Evolutionary conservation across 2,797 vertebrate genomes (phyloP), one percentile per base, ranked within the genome.

Genomic region (Philypnodon macrostomus): DNA sequence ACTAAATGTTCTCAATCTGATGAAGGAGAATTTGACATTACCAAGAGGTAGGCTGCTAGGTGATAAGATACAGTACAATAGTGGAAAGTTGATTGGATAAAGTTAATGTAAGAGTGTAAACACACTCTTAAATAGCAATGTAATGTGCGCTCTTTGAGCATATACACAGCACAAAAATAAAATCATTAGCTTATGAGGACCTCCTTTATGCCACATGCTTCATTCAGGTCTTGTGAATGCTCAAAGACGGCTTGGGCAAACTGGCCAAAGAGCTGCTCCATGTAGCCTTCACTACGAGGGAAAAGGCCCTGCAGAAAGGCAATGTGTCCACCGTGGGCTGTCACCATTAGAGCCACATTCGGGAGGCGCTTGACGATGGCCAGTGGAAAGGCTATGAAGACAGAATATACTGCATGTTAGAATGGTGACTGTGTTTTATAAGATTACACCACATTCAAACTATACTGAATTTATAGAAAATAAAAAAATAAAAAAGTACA

Each of bases 241-340:
- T 91, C 87, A 12, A 94, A 90, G 33, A 74, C 74, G 0, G 92
- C 92, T 1, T 50, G 70, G 52, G 85, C 51, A 1, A 91, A 93
- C 75, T 93, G 90, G 4, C 83, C 70, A 0, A 93, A 85, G 37
- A 94, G 70, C 1, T 88, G 87, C 44, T 89, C 90, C 90, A 90
- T 91, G 73, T 89, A 93, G 47, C 39, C 78, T 52, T 87, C 83
- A 0, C 86, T 79, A 0, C 64, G 73, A 0, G 93, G 93, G 24
- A 91, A 84, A 52, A 92, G 42, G 2, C 93, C 92, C 53, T 94
- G 87, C 69, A 93, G 64, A 80, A 94, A 94, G 44, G 92, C 91
- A 0, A 89, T 87, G 83, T 94, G 93, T 19, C 93, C 93, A 0
- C 93, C 92, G 0, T 79, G 85, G 0, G 87, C 66, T 0, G 92